These are phyloP conservation scores for Papilio elwesi DNA, from an alignment of 2,888 invertebrate species.

Conservation along the genomic window DNA sequence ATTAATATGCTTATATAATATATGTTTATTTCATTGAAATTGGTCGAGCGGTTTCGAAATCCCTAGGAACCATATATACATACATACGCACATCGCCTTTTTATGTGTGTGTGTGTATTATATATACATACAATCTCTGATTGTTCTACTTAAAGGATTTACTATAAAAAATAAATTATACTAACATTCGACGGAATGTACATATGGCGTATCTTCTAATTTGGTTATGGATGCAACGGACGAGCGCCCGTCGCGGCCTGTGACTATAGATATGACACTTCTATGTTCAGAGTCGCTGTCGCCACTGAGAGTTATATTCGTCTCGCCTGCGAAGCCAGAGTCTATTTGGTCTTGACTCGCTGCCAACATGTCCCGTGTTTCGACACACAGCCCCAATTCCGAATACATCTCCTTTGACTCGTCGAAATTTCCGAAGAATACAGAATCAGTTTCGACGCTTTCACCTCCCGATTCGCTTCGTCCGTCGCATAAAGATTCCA, in stretches of 20 bases:
- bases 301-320: conserved; percentile 77
- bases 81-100: no score
- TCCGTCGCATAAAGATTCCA: conserved; percentile 90
- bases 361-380: conserved; percentile 56
- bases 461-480: conserved; percentile 94
- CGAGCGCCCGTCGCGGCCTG: conserved; percentile 68
- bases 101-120: no score
- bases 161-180: conserved; percentile 16
- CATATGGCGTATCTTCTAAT: conserved; percentile 68
- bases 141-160: background rate
- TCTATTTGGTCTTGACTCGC: conserved; percentile 72
- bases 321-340: conserved; percentile 77
- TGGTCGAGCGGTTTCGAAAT: no score
- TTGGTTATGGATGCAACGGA: conserved; percentile 68
- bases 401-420: conserved; percentile 75
- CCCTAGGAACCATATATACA: no score
- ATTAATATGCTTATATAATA: no score
- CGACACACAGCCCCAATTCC: conserved; percentile 66
- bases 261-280: conserved; percentile 78
- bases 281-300: conserved; percentile 80
- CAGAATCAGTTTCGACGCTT: conserved; percentile 94
- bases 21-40: no score
- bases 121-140: background rate
- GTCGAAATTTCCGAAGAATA: conserved; percentile 90
- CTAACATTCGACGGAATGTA: conserved; percentile 73